phyloP scores from a whole-genome alignment of 2,113 vertebrate species.

The Tretioscincus oriximinensis region DNA sequence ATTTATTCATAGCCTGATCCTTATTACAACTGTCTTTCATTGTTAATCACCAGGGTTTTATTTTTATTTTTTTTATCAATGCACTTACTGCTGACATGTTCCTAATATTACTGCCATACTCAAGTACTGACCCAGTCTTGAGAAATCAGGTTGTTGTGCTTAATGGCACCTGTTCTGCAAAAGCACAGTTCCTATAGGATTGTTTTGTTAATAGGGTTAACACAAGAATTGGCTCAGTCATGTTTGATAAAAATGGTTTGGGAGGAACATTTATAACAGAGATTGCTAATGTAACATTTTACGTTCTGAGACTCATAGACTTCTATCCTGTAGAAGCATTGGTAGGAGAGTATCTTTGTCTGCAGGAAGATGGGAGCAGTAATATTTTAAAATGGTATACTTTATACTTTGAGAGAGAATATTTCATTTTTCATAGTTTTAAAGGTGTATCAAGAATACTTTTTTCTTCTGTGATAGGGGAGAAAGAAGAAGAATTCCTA shows the following conservation, averaged over 20 bases:
- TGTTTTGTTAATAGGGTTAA: neutral
- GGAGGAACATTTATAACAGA: neutral
- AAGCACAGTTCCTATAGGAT: neutral
- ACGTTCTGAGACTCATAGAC: neutral
- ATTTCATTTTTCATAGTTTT: constrained; percentile 59
- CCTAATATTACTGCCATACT: neutral
- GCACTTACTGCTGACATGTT: neutral
- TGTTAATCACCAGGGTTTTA: no score
- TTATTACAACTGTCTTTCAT: no score
- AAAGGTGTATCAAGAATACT: constrained; percentile 46
- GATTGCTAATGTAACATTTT: neutral
- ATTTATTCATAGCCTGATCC: no score
- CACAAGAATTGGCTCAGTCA: neutral
- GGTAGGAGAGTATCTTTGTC: neutral
- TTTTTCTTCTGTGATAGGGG: constrained; percentile 72
- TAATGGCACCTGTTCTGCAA: neutral
- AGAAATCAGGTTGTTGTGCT: neutral
- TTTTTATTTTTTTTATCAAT: no score
- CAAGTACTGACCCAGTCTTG: no score
- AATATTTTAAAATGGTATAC: neutral
- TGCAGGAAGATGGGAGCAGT: neutral
- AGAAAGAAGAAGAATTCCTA: constrained; percentile 73
- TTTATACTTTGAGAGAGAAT: constrained; percentile 4
- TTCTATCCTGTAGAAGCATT: neutral
- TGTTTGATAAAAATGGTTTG: neutral